A percentile compares a stretch with the other conserved stretches of the same genome.
Evolutionary conservation across 1,140 invertebrate genomes (phyloP).

Genomic region (Lasioglossum albipes): DNA sequence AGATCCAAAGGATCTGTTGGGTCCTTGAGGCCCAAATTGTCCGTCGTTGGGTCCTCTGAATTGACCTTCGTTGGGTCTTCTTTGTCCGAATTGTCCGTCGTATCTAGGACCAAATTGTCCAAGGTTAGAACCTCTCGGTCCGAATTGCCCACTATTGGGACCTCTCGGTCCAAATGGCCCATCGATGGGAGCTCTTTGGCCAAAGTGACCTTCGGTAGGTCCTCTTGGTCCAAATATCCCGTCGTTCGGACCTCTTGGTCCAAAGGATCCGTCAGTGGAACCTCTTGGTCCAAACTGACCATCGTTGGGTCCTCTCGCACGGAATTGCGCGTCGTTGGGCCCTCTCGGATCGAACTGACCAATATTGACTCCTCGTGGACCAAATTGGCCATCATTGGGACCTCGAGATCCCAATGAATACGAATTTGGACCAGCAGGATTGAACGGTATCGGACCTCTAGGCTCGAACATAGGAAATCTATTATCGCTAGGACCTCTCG

Average conservation of each 20-base stretch:
- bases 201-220: slow-evolving; percentile 7
- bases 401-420: slow-evolving; percentile 46
- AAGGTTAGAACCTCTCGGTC: slow-evolving; percentile 17
- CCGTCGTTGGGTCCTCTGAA: slow-evolving; percentile 29
- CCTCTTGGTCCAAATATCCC: slow-evolving; percentile 35
- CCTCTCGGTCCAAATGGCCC: slow-evolving; percentile 28
- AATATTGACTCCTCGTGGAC: no score
- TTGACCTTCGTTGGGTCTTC: slow-evolving; percentile 35
- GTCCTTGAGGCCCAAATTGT: slow-evolving; percentile 33
- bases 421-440: background rate
- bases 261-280: slow-evolving; percentile 24
- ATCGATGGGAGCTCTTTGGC: slow-evolving; percentile 26
- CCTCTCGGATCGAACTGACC: slow-evolving; percentile 30
- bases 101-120: slow-evolving; percentile 38
- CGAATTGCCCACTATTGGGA: slow-evolving; percentile 42
- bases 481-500: slow-evolving; percentile 26
- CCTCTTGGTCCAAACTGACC: slow-evolving; percentile 32
- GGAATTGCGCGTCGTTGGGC: slow-evolving; percentile 31
- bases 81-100: slow-evolving; percentile 33
- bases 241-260: slow-evolving; percentile 2
- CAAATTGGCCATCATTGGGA: slow-evolving; percentile 31
- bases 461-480: slow-evolving; percentile 50
- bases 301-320: slow-evolving; percentile 36
- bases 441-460: slow-evolving; percentile 31
- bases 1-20: slow-evolving; percentile 14